Evolutionary conservation across 1,140 invertebrate species (phyloP).

Genomic region (Apis florea): DNA sequence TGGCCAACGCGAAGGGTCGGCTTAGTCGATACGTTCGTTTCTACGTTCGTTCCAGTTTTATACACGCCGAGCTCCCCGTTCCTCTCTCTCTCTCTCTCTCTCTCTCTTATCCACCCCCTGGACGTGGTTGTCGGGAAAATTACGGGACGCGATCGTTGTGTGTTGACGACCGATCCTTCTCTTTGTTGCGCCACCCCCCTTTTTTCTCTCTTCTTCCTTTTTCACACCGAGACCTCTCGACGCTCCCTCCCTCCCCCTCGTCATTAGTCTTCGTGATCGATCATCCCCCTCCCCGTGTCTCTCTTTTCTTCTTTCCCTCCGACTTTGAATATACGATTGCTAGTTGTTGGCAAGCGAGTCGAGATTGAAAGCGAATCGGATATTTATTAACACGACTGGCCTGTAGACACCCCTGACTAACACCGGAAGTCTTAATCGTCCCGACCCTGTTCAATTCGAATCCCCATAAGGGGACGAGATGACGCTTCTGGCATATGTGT

Average conservation of each 20-base stretch:
- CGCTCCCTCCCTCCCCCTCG: background rate
- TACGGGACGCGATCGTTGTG: conserved; percentile 42
- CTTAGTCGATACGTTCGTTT: conserved; percentile 16
- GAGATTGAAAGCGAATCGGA: conserved; percentile 62
- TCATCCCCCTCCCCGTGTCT: background rate
- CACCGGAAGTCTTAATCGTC: conserved; percentile 54
- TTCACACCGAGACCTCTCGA: background rate
- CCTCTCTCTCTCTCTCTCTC: background rate
- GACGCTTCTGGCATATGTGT: conserved; percentile 10
- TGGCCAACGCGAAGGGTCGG: conserved; percentile 6
- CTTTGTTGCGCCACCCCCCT: conserved; percentile 29
- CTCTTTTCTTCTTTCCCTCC: background rate
- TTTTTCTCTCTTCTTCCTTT: conserved; percentile 18
- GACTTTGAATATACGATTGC: too few relatives aligned
- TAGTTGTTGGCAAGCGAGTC: background rate
- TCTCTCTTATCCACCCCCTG: background rate
- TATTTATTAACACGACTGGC: conserved; percentile 58
- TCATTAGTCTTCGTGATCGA: conserved; percentile 44
- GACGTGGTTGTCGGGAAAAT: conserved; percentile 48
- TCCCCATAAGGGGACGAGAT: conserved; percentile 14
- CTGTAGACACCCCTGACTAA: background rate
- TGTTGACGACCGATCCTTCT: conserved; percentile 60
- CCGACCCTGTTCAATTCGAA: conserved; percentile 4
- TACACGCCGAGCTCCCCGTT: background rate
- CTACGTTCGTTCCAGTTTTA: conserved; percentile 53